Evolutionary conservation across 2,113 vertebrate species (phyloP), one percentile per base, ranked within the genome.

Genomic region (Callospermophilus lateralis): DNA sequence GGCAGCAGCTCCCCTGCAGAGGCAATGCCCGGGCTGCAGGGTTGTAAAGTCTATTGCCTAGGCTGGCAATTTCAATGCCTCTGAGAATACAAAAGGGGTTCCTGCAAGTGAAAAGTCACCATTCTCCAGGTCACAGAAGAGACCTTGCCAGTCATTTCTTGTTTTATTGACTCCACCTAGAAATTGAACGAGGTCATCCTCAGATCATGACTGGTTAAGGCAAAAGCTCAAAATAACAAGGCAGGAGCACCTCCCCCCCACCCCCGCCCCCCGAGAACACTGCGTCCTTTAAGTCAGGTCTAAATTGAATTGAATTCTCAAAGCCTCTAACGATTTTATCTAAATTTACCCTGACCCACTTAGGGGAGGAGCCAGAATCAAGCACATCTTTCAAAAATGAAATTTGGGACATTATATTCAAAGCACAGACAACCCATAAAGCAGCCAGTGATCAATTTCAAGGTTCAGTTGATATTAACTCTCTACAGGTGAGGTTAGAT

Each of bases 311-410:
- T 94, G 93, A 98, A 98, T 97, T 97, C 95, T 95, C 84, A 80
- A 95, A 97, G 84, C 76, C 96, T 89, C 87, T 96, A 97, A 97
- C 90, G 93, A 98, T 97, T 95, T 96, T 97, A 84, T 95, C 96
- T 97, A 98, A 98, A 95, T 98, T 98, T 96, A 96, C 93, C 8
- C 4, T 98, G 98, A 96, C 97, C 98, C 97, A 98, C 89, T 97
- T 97, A 95, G 39, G 67, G 90, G 95, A 95, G 94, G 78, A 16
- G 8, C 17, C 91, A 92, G 85, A 89, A 94, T 79, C 65, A 45
- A 96, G 37, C 22, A 53, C 94, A 80, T 61, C 48, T 74, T 19
- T 94, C 84, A 2, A 0, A 92, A 58, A 74, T 83, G 98, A 94
- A 88, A 89, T 93, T 77, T 61, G 51, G 97, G 89, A 91, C 81